Percentiles rank a stretch among this genome's conserved stretches.
These are phyloP conservation scores for Sebastes iracundus DNA, from an alignment of 2,797 vertebrate genomes.

Conservation along the genomic window DNA sequence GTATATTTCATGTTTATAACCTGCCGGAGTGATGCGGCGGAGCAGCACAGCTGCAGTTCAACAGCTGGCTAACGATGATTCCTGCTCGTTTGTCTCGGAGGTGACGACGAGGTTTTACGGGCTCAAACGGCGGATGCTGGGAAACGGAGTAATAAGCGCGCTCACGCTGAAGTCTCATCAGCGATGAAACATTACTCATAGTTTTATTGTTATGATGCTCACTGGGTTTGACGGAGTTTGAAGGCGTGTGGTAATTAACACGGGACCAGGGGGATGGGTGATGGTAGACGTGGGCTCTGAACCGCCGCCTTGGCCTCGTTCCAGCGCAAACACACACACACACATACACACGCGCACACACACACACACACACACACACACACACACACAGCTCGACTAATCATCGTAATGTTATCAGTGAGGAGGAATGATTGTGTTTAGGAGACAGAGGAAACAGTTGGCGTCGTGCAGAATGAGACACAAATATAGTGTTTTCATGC, in stretches of 20 bases:
- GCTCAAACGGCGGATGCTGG: slow-evolving; percentile 2
- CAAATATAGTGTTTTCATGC: too few species aligned
- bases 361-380: too few species aligned
- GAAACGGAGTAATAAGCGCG: slow-evolving; percentile 14
- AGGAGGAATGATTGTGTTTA: not conserved
- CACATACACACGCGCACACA: too few species aligned
- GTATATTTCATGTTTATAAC: not conserved
- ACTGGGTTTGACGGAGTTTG: not conserved
- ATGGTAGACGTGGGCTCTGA: not conserved
- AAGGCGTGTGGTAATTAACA: slow-evolving; percentile 13
- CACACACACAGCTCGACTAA: not conserved
- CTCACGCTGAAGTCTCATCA: not conserved
- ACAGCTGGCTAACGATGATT: slow-evolving; percentile 8
- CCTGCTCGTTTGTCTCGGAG: slow-evolving; percentile 5
- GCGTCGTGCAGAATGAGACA: too few species aligned
- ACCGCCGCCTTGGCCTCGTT: not conserved
- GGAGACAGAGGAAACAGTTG: not conserved
- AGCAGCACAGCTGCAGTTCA: not conserved
- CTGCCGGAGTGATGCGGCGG: not conserved
- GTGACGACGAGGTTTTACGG: not conserved
- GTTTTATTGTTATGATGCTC: slow-evolving; percentile 32
- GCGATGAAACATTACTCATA: not conserved
- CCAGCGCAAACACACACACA: not conserved
- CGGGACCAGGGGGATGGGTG: not conserved
- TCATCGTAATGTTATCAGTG: not conserved